Evolutionary conservation across 92 coral and sea anemone species (phyloP), one percentile per base, ranked within the genome.

Genomic region (Zoanthus sociatus): DNA sequence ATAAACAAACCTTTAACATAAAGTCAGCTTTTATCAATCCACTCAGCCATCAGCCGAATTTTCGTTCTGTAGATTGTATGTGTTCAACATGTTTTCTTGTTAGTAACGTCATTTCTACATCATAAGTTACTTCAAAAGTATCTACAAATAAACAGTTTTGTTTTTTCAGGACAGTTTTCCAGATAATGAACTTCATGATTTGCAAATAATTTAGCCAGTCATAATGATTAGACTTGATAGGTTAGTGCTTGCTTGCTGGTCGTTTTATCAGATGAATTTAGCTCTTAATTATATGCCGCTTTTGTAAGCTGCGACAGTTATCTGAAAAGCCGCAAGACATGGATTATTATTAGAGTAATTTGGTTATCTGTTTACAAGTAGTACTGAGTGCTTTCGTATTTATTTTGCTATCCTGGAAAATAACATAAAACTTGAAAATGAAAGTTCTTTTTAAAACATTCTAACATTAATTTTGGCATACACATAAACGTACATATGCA

Each of bases 381-480:
- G 20, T 13, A 17, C 51, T 78, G 71, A 78, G 72, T 56, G 84
- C 3, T 78, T 56, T 61, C 37, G 37, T 60, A 56, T 78, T 78
- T 61, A 78, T n/a, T 37, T 78, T 61, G 58, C 31, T 31, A 14
- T 61, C 42, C 16, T 16, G 69, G 8, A 63, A 63, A 63, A 63
- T 63, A 20, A 21, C 26, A 8, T 21, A 16, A 18, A 78, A 56
- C 71, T 78, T 58, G 17, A 45, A 78, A 31, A 5, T 9, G 53
- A 48, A 11, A 11, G 55, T 50, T 50, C 55, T 47, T 44, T 17
- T 5, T 15, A 61, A 60, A 63, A 63, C 3, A 17, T 63, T 17
- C 16, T 14, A 16, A n/a, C 26, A 44, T 14, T 46, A 15, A 3
- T 46, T 46, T 16, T 42, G 8, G 16, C 14, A 44, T 46, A 21